phyloP scores from a whole-genome alignment of 2,888 invertebrate species.

The Watsonalla binaria region DNA sequence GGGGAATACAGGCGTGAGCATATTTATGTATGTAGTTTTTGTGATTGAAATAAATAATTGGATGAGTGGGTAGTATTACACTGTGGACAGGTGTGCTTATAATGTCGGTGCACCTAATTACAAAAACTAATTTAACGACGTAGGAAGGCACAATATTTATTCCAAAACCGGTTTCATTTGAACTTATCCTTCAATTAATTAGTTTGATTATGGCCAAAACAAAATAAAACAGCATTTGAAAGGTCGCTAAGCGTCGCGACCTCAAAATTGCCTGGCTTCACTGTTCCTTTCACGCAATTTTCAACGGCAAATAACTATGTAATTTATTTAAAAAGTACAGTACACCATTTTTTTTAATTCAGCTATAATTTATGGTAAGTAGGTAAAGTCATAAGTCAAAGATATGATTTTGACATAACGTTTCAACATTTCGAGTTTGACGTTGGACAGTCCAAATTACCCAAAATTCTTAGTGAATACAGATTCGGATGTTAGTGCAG shows the following conservation, averaged over 20 bases:
- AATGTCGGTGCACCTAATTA: no score
- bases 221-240: constrained; percentile 4
- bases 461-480: constrained; percentile 4
- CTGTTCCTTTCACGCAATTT: constrained; percentile 13
- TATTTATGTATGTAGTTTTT: no score
- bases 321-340: no score
- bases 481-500: constrained; percentile 8
- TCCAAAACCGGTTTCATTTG: neutral
- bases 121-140: no score
- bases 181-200: neutral
- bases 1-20: no score
- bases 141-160: neutral
- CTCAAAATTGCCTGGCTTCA: constrained; percentile 23
- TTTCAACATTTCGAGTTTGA: no score
- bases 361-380: no score
- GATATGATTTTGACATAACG: neutral
- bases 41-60: no score
- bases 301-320: neutral
- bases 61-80: no score
- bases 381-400: no score
- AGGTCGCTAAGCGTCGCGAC: constrained; percentile 17
- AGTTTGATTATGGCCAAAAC: neutral
- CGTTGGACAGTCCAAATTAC: neutral
- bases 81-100: no score
- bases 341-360: no score